These are phyloP conservation scores for Hyphantria cunea DNA, from an alignment of 1,140 invertebrate species.

Conservation along the genomic window DNA sequence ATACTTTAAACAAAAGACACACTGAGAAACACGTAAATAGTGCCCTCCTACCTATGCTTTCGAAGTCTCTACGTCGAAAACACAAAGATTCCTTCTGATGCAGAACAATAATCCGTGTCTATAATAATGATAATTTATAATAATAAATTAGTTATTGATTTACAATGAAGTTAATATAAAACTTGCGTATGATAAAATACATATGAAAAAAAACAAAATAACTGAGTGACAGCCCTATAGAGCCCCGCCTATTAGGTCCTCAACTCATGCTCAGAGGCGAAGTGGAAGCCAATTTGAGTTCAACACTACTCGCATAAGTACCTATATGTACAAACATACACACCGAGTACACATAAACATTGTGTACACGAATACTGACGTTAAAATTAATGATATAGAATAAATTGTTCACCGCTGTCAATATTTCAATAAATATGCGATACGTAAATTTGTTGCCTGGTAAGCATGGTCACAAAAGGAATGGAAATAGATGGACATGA, in stretches of 20 bases:
- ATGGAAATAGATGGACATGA: not conserved
- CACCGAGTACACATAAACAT: constrained; percentile 15
- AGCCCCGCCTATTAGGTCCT: constrained; percentile 57
- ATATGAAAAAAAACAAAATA: not conserved
- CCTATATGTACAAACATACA: constrained; percentile 25
- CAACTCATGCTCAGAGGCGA: constrained; percentile 52
- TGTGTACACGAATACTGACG: constrained; percentile 8
- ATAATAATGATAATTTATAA: too few species aligned
- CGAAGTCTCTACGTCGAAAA: too few species aligned
- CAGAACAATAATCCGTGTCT: too few species aligned
- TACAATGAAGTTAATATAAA: too few species aligned
- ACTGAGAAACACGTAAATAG: too few species aligned
- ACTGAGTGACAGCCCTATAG: constrained; percentile 43
- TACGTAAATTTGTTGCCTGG: constrained; percentile 8
- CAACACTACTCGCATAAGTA: constrained; percentile 37
- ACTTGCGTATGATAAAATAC: too few species aligned
- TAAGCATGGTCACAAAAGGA: not conserved
- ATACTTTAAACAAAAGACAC: too few species aligned
- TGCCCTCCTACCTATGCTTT: too few species aligned
- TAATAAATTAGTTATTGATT: too few species aligned
- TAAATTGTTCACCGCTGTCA: constrained; percentile 14
- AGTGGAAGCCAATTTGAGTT: constrained; percentile 60
- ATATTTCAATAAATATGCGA: constrained; percentile 25
- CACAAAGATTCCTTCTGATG: too few species aligned
- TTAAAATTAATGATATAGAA: constrained; percentile 24